Percentiles rank a stretch among this genome's conserved stretches.
Evolutionary conservation across 2,888 invertebrate species (phyloP).

Genomic region (Nycteola revayana): DNA sequence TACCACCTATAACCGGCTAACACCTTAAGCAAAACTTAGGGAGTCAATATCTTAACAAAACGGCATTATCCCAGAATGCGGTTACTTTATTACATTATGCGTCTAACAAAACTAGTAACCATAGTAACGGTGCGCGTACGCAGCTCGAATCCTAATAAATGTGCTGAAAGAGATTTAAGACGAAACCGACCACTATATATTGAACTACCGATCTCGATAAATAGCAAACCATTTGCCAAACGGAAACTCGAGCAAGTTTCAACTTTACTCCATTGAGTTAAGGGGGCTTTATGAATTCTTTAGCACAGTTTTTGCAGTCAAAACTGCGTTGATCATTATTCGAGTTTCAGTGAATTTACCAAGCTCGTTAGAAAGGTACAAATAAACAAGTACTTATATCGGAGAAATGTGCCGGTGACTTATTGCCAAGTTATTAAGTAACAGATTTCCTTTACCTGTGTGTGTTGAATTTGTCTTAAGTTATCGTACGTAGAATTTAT

Average conservation of each 20-base stretch:
- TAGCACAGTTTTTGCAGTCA: conserved; percentile 1
- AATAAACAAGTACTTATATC: conserved; percentile 11
- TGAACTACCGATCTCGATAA: conserved; percentile 34
- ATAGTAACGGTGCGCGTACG: conserved; percentile 20
- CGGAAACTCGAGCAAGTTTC: conserved; percentile 2
- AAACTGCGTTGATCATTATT: conserved; percentile 7
- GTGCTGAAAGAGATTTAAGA: conserved; percentile 44
- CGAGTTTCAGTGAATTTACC: conserved; percentile 24
- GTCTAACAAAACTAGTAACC: conserved; percentile 23
- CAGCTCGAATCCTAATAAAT: conserved; percentile 38
- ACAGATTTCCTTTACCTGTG: conserved; percentile 12
- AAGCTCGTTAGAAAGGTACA: conserved; percentile 18
- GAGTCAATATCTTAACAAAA: conserved; percentile 21
- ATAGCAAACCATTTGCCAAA: conserved; percentile 2
- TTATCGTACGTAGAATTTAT: conserved; percentile 2
- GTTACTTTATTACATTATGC: conserved; percentile 30
- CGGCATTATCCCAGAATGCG: conserved; percentile 20
- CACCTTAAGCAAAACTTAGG: conserved; percentile 2
- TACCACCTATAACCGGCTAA: neutral
- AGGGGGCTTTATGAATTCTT: neutral
- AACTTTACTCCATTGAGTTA: conserved; percentile 4
- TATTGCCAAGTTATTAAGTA: conserved; percentile 22
- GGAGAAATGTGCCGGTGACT: conserved; percentile 12
- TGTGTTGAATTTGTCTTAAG: conserved; percentile 11
- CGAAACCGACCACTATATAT: conserved; percentile 21